Percentiles rank a stretch among this genome's conserved stretches.
Conservation (phyloP, 2,113 vertebrate species). For the Hymenochirus boettgeri region DNA sequence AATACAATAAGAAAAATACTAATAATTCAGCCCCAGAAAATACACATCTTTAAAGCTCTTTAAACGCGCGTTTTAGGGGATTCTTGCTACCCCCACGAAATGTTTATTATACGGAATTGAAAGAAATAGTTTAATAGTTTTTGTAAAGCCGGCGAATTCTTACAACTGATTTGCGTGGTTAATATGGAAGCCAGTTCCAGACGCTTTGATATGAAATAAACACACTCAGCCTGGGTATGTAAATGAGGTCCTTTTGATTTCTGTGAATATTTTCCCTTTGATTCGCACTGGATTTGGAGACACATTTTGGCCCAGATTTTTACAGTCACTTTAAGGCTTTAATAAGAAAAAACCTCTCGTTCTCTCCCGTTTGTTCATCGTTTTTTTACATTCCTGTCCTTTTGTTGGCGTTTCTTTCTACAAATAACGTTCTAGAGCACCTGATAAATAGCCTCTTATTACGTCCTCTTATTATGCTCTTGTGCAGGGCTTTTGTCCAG, state of each 20-base stretch:
- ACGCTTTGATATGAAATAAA: constrained; percentile 23
- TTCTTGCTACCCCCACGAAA: neutral
- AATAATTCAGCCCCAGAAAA: too few relatives aligned
- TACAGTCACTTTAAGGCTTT: neutral
- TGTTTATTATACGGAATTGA: neutral
- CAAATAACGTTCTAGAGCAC: too few relatives aligned
- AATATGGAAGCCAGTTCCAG: constrained; percentile 2
- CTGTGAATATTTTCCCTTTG: constrained; percentile 13
- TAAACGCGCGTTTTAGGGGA: neutral
- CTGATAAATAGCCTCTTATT: too few relatives aligned
- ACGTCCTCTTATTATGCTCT: too few relatives aligned
- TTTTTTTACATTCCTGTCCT: neutral
- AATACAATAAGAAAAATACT: too few relatives aligned
- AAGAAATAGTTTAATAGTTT: neutral
- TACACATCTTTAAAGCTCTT: neutral
- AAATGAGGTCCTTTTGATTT: constrained; percentile 1
- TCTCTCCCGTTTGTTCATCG: too few relatives aligned
- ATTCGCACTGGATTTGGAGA: constrained; percentile 11
- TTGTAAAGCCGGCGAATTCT: constrained; percentile 2
- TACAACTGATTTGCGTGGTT: neutral
- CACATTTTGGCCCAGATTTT: constrained; percentile 4
- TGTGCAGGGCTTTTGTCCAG: too few relatives aligned
- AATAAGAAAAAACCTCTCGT: constrained; percentile 3
- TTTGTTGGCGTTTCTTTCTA: neutral
- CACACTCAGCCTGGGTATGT: constrained; percentile 5